phyloP scores from a whole-genome alignment of 2,113 vertebrate species.

The Zootoca vivipara region DNA sequence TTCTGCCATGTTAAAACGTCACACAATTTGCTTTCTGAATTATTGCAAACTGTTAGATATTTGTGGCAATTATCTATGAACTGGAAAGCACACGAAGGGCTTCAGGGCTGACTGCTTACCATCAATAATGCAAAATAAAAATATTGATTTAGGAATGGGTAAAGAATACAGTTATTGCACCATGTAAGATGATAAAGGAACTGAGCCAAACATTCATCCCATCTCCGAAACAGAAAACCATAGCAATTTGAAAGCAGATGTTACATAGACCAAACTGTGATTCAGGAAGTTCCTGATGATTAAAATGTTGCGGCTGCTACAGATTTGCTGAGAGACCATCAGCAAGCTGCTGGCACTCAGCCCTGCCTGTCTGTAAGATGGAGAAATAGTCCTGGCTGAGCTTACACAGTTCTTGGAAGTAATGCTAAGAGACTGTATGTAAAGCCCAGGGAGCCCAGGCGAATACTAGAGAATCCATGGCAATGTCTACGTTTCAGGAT shows the following conservation, averaged over 20 bases:
- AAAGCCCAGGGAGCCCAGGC: too few relatives aligned
- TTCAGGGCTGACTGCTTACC: neutral
- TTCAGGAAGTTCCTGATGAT: neutral
- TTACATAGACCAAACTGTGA: neutral
- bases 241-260: neutral
- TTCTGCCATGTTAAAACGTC: neutral
- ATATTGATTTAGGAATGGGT: neutral
- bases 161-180: neutral
- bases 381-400: neutral
- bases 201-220: neutral
- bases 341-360: neutral
- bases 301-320: neutral
- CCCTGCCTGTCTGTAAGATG: neutral
- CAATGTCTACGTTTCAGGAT: too few relatives aligned
- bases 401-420: neutral
- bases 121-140: slow-evolving; percentile 5
- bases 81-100: neutral
- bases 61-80: neutral
- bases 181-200: neutral
- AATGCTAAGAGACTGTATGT: too few relatives aligned
- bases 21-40: neutral
- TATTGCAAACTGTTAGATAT: neutral
- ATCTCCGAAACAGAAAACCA: neutral
- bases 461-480: too few relatives aligned
- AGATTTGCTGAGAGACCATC: neutral